These are phyloP conservation scores for Bufo bufo DNA, from an alignment of 2,113 vertebrate genomes.

Conservation along the genomic window DNA sequence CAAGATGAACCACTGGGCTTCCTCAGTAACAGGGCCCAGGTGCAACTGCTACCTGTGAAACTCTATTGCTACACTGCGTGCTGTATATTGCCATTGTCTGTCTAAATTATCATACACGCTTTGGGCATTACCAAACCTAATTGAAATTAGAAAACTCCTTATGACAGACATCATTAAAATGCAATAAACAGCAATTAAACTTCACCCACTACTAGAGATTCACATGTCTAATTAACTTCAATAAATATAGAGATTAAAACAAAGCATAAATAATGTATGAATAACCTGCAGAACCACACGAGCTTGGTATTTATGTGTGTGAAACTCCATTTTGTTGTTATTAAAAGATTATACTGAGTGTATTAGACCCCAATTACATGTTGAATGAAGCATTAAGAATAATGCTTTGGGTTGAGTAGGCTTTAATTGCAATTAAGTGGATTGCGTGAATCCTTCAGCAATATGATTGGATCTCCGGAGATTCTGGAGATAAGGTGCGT, in stretches of 20 bases:
- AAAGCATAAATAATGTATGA: conserved; percentile 42
- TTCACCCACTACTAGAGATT: conserved; percentile 38
- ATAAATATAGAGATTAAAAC: conserved; percentile 49
- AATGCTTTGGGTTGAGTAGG: conserved; percentile 47
- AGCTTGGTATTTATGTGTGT: conserved; percentile 19
- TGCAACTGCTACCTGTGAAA: neutral
- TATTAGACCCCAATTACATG: conserved; percentile 50
- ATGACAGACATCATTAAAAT: conserved; percentile 60
- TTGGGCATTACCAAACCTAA: conserved; percentile 52
- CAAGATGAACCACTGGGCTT: too few relatives aligned
- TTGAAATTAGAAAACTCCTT: conserved; percentile 62
- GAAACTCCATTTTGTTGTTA: conserved; percentile 44
- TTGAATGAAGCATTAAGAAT: conserved; percentile 53
- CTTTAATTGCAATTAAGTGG: conserved; percentile 45
- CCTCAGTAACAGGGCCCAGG: too few relatives aligned
- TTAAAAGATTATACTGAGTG: conserved; percentile 43
- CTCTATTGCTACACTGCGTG: neutral
- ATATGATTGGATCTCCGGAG: conserved; percentile 26
- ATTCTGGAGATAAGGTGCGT: conserved; percentile 19
- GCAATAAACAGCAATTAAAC: conserved; percentile 57
- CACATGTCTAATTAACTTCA: conserved; percentile 51
- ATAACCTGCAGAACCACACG: conserved; percentile 37
- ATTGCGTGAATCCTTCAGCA: conserved; percentile 35
- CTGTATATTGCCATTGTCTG: neutral
- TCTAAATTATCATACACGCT: conserved; percentile 15